Base-by-base conservation (phyloP, 2,113 vertebrate species). In the Apodemus speciosus region DNA sequence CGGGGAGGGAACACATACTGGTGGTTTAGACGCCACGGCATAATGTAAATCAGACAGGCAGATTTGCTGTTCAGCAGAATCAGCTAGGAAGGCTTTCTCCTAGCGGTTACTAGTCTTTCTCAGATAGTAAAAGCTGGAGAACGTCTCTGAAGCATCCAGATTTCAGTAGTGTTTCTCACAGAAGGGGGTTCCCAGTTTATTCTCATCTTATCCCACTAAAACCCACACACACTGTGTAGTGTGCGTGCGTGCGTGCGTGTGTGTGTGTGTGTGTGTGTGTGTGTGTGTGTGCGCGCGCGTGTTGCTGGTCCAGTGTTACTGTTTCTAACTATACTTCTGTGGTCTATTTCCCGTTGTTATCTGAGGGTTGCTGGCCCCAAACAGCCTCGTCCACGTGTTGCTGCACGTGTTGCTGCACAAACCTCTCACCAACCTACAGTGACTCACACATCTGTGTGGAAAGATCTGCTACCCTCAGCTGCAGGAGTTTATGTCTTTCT, bases 401-500 rank as follows among this genome's bases (percentile, higher is more conserved):
- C 92, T 89, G 2, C 89, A 95, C n/a, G n/a, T n/a, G n/a, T n/a
- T n/a, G n/a, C n/a, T n/a, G n/a, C 91, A 81, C 83, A 93, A 66
- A 56, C 77, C 85, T 90, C 90, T 79, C 93, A 62, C 90, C 92
- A 69, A 91, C 83, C 92, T 86, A 68, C 87, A 95, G 92, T 83
- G 94, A 91, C 95, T 96, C 88, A 27, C 92, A 95, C 95, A 97
- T 96, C 96, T 97, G 96, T 79, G 93, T 94, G 90, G 81, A 90
- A 86, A 80, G 49, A 68, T 46, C 96, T 69, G 35, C 91, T 68
- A 76, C 89, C 87, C 92, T 94, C 96, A 95, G 96, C 96, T 96
- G 95, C 88, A 95, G 91, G 58, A 92, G 95, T 97, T 96, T 89
- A 95, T 94, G 85, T 60, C 85, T 94, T 79, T 92, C 76, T 93